Evolutionary conservation across 2,113 vertebrate species (phyloP).

Genomic region (Stigmatopora argus): DNA sequence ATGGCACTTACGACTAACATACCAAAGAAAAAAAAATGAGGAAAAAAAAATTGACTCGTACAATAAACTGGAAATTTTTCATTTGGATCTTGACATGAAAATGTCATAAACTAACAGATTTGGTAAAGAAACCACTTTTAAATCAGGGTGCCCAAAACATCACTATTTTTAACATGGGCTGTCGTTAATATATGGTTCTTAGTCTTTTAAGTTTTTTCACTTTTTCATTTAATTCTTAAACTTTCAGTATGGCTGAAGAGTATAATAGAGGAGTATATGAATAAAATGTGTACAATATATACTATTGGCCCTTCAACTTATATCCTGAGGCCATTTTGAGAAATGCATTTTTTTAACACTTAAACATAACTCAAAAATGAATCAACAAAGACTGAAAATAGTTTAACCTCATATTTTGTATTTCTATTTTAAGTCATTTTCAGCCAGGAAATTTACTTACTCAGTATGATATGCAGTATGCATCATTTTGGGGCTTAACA

Average conservation of each 20-base stretch:
- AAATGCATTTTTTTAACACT: background rate
- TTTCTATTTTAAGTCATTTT: background rate
- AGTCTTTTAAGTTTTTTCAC: background rate
- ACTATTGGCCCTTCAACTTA: background rate
- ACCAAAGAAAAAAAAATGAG: background rate
- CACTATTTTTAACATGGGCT: background rate
- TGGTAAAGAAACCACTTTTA: background rate
- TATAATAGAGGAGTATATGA: slow-evolving; percentile 50
- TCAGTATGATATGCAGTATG: background rate
- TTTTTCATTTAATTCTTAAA: background rate
- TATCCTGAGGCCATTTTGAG: background rate
- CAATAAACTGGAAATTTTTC: background rate
- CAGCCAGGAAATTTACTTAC: background rate
- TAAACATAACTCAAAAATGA: background rate
- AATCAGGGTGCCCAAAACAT: background rate
- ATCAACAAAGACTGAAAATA: background rate
- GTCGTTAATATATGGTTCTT: background rate
- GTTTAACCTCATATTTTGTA: background rate
- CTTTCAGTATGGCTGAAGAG: slow-evolving; percentile 22
- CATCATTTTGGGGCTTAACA: background rate
- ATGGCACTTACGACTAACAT: slow-evolving; percentile 5
- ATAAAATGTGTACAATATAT: slow-evolving; percentile 51
- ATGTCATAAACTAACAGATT: background rate
- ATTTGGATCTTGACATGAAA: background rate
- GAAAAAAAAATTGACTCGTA: background rate